A percentile compares a stretch with the other conserved stretches of the same genome.
These are phyloP conservation scores for Benthosema pterotum DNA, from an alignment of 2,797 vertebrate genomes.

Conservation along the genomic window DNA sequence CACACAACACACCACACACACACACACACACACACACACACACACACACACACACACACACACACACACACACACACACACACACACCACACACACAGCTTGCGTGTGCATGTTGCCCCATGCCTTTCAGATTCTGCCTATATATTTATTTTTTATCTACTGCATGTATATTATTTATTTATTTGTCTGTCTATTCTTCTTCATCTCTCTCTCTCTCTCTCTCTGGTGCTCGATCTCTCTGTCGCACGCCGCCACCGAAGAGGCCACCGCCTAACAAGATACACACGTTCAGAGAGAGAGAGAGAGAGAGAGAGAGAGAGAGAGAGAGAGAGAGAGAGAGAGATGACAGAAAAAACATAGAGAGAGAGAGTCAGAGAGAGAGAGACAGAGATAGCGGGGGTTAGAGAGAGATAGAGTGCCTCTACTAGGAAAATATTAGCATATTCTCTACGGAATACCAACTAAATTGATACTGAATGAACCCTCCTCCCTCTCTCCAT, in stretches of 20 bases:
- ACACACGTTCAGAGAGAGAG: constrained; percentile 84
- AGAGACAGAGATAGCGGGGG: constrained; percentile 50
- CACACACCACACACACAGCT: constrained; percentile 70
- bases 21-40: not conserved
- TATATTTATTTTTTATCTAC: constrained; percentile 61
- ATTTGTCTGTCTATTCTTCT: constrained; percentile 56
- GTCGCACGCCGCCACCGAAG: constrained; percentile 70
- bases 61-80: constrained; percentile 53
- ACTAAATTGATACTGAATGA: constrained; percentile 88
- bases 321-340: not conserved
- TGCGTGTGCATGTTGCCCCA: constrained; percentile 12
- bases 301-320: not conserved
- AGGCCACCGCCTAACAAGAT: constrained; percentile 97
- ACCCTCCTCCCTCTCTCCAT: constrained; percentile 55
- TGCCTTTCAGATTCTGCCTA: constrained; percentile 80
- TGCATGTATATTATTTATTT: constrained; percentile 73
- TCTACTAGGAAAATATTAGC: constrained; percentile 85
- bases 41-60: constrained; percentile 25
- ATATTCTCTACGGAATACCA: constrained; percentile 89
- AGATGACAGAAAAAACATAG: not conserved
- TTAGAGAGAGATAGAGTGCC: constrained; percentile 36
- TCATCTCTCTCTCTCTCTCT: constrained; percentile 15
- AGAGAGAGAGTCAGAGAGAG: constrained; percentile 24
- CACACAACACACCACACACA: not conserved
- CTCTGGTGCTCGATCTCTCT: constrained; percentile 49